Evolutionary conservation across 1,140 invertebrate genomes (phyloP), one percentile per base, ranked within the genome.

Genomic region (Medauroidea extradentata): DNA sequence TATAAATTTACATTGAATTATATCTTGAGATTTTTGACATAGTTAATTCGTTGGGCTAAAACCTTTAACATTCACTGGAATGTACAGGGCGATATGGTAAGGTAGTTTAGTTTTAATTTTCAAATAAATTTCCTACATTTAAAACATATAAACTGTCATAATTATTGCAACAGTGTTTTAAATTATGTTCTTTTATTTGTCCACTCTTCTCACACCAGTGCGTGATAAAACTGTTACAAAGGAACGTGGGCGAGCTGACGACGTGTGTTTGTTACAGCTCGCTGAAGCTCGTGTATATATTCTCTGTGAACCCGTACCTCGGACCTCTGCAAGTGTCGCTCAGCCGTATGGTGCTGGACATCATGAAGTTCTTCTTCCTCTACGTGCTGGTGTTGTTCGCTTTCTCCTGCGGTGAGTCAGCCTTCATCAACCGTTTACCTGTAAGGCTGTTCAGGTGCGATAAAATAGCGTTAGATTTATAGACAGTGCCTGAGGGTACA

Each of bases 241-340:
- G 19, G 24, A 25, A 21, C 24, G 16, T 25, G 14, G 19, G 27
- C 14, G 14, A 24, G 7, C 7, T 53, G 41, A 41, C 38, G 16
- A 18, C 14, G 8, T 53, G 16, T 41, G 27, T 18, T 53, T 56
- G 43, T 27, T 78, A 61, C 80, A 94, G 93, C 79, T 97, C 94
- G 53, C 83, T 99, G 57, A 99, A 98, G 79, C 81, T 99, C 67
- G 96, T 99, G 67, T 98, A 98, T 81, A 98, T 99, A 75, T 99
- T 99, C 79, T 98, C 96, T 49, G 94, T 99, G 53, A 99, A 98
- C 81, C 96, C 96, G 23, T 93, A 98, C 78, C 79, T 99, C 70
- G 96, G 96, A 57, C 96, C 96, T 58, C 82, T 99, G 54, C 96
- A 99, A 81, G 96, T 99, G 49, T 97, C 94, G 8, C 81, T 98